Conservation (phyloP, 2,888 invertebrate species). For the Drosophila bunnanda region DNA sequence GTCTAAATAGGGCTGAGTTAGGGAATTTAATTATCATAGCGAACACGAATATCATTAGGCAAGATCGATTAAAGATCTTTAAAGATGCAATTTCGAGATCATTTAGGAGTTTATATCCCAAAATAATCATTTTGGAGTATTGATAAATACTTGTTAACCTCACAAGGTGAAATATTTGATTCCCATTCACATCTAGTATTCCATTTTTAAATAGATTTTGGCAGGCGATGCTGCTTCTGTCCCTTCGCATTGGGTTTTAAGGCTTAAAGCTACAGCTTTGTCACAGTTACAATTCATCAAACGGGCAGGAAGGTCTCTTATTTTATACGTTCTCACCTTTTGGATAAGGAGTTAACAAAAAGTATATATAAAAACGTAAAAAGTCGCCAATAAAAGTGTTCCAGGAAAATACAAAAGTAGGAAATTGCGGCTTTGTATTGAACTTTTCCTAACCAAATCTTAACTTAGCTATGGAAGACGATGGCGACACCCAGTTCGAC, state of each 20-base stretch:
- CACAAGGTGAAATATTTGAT: not conserved
- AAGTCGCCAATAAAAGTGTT: not conserved
- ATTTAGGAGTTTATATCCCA: not conserved
- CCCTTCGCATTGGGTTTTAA: not conserved
- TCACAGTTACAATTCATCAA: not conserved
- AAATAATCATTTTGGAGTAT: not conserved
- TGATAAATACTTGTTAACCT: not conserved
- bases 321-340: slow-evolving; percentile 5
- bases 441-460: not conserved
- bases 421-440: too few species aligned
- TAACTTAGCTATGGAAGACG: slow-evolving; percentile 55
- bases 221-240: not conserved
- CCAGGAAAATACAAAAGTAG: not conserved
- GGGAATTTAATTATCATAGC: not conserved
- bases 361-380: not conserved
- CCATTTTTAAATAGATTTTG: not conserved
- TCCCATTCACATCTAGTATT: not conserved
- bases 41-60: not conserved
- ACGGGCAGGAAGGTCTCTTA: not conserved
- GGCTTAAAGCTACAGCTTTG: not conserved
- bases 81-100: not conserved
- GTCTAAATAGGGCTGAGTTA: not conserved
- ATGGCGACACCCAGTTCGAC: slow-evolving; percentile 89
- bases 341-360: slow-evolving; percentile 1
- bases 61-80: not conserved